Evolutionary conservation across 2,797 vertebrate genomes (phyloP).

Genomic region (Syngnathus rostellatus): DNA sequence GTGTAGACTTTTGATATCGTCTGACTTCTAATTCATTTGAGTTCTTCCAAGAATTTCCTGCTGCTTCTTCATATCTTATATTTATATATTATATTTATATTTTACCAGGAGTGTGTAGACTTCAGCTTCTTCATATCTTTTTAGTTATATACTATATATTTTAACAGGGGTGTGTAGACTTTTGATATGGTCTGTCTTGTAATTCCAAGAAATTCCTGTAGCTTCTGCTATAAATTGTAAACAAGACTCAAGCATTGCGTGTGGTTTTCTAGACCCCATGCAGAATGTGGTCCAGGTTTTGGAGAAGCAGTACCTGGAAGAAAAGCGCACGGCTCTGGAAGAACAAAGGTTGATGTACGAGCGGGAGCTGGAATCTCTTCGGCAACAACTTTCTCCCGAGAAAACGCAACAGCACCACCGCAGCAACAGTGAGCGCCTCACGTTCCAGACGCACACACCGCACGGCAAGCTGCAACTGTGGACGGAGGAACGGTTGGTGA

Average conservation of each 20-base stretch:
- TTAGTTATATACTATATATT: not conserved
- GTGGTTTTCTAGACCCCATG: slow-evolving; percentile 75
- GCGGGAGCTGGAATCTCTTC: slow-evolving; percentile 85
- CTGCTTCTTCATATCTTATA: too few species aligned
- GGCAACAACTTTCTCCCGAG: slow-evolving; percentile 90
- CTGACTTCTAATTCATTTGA: too few species aligned
- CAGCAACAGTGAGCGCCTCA: slow-evolving; percentile 74
- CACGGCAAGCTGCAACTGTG: slow-evolving; percentile 86
- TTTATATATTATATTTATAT: not conserved
- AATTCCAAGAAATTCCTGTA: not conserved
- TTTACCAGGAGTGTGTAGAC: not conserved
- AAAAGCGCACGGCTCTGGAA: slow-evolving; percentile 88
- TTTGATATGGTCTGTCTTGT: not conserved
- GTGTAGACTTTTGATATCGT: not conserved
- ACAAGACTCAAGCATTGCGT: not conserved
- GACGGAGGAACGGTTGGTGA: slow-evolving; percentile 88
- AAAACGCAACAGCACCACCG: slow-evolving; percentile 71
- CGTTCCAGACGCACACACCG: slow-evolving; percentile 73
- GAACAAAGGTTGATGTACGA: slow-evolving; percentile 96
- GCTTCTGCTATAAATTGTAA: not conserved
- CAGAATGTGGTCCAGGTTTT: slow-evolving; percentile 92
- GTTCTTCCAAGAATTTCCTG: too few species aligned
- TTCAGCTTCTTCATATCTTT: not conserved
- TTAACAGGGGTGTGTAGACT: not conserved
- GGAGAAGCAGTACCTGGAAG: slow-evolving; percentile 95